Evolutionary conservation across 1,140 invertebrate species (phyloP).

Genomic region (Leguminivora glycinivorella): DNA sequence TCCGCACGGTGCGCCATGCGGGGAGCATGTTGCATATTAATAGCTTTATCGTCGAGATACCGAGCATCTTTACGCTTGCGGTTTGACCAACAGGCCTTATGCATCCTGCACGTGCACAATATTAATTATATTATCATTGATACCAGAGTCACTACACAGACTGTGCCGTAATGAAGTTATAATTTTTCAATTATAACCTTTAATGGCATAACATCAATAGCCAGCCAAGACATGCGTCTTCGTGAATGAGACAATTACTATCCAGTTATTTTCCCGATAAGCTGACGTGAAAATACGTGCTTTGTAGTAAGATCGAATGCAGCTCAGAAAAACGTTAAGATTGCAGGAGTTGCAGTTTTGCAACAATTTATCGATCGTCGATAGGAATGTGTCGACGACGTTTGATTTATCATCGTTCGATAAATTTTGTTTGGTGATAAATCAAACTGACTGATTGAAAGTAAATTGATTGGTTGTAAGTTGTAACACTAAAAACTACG

Average conservation of each 20-base stretch:
- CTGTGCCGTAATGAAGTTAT: no score
- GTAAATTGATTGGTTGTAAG: not conserved
- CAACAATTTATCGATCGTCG: not conserved
- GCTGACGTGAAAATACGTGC: no score
- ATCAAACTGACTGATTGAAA: not conserved
- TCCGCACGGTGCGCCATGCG: not conserved
- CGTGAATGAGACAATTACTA: no score
- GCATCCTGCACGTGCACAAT: no score
- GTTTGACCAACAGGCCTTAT: not conserved
- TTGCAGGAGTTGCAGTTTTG: not conserved
- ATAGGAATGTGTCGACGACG: not conserved
- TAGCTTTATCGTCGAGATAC: slow-evolving; percentile 7
- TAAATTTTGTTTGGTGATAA: not conserved
- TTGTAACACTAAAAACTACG: not conserved
- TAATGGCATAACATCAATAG: no score
- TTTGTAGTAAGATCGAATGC: no score
- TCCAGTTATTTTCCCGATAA: not conserved
- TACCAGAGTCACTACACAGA: no score
- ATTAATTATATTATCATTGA: not conserved
- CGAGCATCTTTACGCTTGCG: slow-evolving; percentile 7
- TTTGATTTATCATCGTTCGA: not conserved
- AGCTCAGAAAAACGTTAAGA: no score
- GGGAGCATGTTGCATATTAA: slow-evolving; percentile 19
- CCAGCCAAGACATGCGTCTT: no score
- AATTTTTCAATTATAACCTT: no score